Evolutionary conservation across 2,113 vertebrate genomes (phyloP).

Genomic region (Rhadina sibilatrix): DNA sequence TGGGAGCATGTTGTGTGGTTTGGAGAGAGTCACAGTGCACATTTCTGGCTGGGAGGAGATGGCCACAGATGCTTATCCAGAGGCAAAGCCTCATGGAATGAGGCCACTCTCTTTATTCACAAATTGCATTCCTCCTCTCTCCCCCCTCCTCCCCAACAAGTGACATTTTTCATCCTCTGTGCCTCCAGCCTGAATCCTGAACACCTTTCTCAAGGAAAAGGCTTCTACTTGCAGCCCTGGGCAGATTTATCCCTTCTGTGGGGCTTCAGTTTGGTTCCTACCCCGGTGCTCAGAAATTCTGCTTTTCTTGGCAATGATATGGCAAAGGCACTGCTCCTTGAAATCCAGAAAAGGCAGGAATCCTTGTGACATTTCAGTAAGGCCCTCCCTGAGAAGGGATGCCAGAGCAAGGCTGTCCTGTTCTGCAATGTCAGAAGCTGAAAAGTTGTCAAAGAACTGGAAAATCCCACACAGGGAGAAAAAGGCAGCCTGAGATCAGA

Average conservation of each 20-base stretch:
- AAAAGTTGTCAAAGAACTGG: neutral
- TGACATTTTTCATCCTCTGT: neutral
- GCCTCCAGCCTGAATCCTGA: neutral
- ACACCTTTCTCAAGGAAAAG: neutral
- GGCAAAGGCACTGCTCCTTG: neutral
- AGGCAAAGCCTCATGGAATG: neutral
- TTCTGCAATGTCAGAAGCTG: neutral
- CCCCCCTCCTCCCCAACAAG: neutral
- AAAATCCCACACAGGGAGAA: neutral
- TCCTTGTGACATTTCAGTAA: neutral
- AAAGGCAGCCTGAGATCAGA: neutral
- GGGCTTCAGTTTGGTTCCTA: neutral
- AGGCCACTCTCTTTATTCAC: neutral
- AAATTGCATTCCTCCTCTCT: neutral
- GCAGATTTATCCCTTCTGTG: neutral
- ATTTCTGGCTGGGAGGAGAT: neutral
- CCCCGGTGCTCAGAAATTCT: neutral
- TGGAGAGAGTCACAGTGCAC: neutral
- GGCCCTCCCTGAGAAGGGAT: neutral
- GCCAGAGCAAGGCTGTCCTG: neutral
- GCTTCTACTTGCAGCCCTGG: neutral
- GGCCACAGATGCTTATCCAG: constrained; percentile 36
- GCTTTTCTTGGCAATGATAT: neutral
- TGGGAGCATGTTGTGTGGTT: neutral
- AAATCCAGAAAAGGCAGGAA: neutral